phyloP scores from a whole-genome alignment of 2,797 vertebrate genomes.

The Sebastes matsubarae region DNA sequence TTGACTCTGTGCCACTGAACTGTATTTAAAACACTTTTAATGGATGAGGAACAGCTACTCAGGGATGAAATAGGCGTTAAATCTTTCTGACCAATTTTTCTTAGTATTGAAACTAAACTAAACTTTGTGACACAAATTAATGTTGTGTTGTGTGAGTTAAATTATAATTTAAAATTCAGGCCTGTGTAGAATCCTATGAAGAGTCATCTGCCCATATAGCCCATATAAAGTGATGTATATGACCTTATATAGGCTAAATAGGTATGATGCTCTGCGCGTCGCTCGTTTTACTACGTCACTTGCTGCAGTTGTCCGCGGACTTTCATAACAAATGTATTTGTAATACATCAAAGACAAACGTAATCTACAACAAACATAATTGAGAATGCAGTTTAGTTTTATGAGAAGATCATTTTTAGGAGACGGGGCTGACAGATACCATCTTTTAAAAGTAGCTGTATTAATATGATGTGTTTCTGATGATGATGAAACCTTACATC shows the following conservation, averaged over 20 bases:
- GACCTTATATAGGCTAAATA: not conserved
- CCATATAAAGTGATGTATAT: not conserved
- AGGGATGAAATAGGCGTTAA: not conserved
- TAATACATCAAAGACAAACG: not conserved
- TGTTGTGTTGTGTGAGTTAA: not conserved
- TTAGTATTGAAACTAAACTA: not conserved
- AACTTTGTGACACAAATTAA: constrained; percentile 6
- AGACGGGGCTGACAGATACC: not conserved
- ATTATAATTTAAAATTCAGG: not conserved
- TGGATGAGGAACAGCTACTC: not conserved
- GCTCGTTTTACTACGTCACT: not conserved
- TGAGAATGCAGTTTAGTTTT: too few species aligned
- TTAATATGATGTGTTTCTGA: not conserved
- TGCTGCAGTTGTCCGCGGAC: rapidly evolving
- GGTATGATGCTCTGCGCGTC: not conserved
- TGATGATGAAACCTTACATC: not conserved
- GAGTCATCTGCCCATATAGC: not conserved
- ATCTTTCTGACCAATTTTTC: constrained; percentile 1
- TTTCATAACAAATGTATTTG: not conserved
- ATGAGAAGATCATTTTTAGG: not conserved
- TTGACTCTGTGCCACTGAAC: constrained; percentile 11
- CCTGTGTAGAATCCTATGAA: not conserved
- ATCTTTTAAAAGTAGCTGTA: not conserved
- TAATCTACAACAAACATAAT: not conserved
- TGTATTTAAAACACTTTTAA: constrained; percentile 16